Evolutionary conservation across 1,140 invertebrate species (phyloP).

Genomic region (Phymastichus coffea): DNA sequence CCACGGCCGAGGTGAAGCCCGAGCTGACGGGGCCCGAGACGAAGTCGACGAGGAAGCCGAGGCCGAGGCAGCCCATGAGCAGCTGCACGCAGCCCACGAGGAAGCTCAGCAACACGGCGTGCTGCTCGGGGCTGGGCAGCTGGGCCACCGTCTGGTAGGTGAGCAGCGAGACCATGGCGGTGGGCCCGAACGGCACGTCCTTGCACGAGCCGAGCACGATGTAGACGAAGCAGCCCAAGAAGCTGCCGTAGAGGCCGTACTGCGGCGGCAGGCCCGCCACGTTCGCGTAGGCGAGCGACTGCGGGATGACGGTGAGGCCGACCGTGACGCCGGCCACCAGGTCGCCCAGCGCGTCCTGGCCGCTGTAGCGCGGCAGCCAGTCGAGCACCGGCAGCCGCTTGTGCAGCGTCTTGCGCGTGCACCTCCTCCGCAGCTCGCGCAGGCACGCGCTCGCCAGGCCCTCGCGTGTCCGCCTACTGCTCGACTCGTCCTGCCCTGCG

Average conservation of each 20-base stretch:
- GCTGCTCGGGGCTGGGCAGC: conserved; percentile 60
- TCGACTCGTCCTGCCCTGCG: conserved; percentile 30
- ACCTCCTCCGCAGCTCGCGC: conserved; percentile 33
- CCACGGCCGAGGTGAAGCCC: conserved; percentile 90
- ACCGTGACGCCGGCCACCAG: conserved; percentile 84
- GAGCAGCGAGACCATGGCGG: conserved; percentile 79
- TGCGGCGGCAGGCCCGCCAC: conserved; percentile 78
- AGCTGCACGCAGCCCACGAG: conserved; percentile 78
- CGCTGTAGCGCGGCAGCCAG: conserved; percentile 74
- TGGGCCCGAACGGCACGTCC: conserved; percentile 86
- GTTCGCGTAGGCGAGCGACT: conserved; percentile 80
- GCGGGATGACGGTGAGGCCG: conserved; percentile 80
- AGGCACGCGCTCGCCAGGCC: conserved; percentile 31
- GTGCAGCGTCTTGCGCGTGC: conserved; percentile 68
- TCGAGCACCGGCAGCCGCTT: conserved; percentile 69
- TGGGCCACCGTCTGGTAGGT: conserved; percentile 74
- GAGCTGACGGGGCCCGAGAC: conserved; percentile 91
- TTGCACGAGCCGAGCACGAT: conserved; percentile 87
- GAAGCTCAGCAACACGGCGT: conserved; percentile 80
- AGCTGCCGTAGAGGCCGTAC: conserved; percentile 89
- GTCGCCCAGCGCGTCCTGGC: conserved; percentile 70
- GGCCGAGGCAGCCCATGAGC: conserved; percentile 81
- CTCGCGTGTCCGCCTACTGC: conserved; percentile 40
- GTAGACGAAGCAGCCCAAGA: conserved; percentile 89
- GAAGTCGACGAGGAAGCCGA: conserved; percentile 91